These are phyloP conservation scores for Nasonovia ribisnigri DNA, from an alignment of 2,888 invertebrate genomes.

Conservation along the genomic window DNA sequence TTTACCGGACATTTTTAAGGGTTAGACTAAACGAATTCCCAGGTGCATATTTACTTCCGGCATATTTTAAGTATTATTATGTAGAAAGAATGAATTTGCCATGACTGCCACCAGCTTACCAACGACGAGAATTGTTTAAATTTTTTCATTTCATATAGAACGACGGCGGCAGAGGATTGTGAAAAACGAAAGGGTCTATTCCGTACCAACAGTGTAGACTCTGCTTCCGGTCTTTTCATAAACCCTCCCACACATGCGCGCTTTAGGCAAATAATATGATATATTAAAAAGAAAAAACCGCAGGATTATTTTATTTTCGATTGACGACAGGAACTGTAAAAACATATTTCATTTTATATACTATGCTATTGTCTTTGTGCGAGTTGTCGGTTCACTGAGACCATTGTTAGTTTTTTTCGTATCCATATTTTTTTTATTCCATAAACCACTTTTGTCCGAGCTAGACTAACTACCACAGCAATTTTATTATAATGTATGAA, in stretches of 20 bases:
- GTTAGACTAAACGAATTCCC: constrained; percentile 46
- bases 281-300: constrained; percentile 56
- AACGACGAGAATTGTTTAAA: constrained; percentile 46
- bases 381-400: constrained; percentile 51
- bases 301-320: constrained; percentile 62
- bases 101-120: constrained; percentile 5
- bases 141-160: background rate
- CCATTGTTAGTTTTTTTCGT: constrained; percentile 57
- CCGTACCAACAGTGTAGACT: constrained; percentile 39
- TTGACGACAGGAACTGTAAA: constrained; percentile 60
- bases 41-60: constrained; percentile 59
- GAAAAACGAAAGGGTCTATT: constrained; percentile 59
- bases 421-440: constrained; percentile 38
- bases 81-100: constrained; percentile 45
- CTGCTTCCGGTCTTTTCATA: constrained; percentile 60
- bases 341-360: constrained; percentile 59
- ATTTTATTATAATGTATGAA: constrained; percentile 48
- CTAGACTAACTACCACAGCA: constrained; percentile 24
- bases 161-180: constrained; percentile 30
- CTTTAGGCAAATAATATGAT: constrained; percentile 41
- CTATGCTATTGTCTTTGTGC: constrained; percentile 52
- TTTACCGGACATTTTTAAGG: constrained; percentile 43
- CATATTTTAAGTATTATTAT: constrained; percentile 6
- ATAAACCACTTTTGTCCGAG: constrained; percentile 53
- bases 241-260: constrained; percentile 55